Percentiles rank a stretch among this genome's conserved stretches.
Evolutionary conservation across 2,113 vertebrate genomes (phyloP).

Genomic region (Myotis lucifugus): DNA sequence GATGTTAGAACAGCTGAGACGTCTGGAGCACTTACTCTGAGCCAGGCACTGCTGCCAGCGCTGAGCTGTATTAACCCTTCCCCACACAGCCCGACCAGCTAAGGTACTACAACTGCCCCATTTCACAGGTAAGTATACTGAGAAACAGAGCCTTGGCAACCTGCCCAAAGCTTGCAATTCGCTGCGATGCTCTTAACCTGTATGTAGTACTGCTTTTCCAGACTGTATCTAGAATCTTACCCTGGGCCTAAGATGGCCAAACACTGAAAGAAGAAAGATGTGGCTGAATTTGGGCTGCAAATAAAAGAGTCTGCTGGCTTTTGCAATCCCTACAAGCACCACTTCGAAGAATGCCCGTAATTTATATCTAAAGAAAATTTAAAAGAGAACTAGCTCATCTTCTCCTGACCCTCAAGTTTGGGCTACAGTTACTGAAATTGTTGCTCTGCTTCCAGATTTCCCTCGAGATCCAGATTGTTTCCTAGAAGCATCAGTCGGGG

Average conservation of each 20-base stretch:
- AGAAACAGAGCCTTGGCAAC: not conserved
- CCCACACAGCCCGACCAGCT: not conserved
- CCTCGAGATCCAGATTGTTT: not conserved
- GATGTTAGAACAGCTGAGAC: not conserved
- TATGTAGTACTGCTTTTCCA: not conserved
- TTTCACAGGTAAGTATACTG: not conserved
- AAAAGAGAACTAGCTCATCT: conserved; percentile 70
- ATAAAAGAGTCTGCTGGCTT: conserved; percentile 58
- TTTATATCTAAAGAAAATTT: conserved; percentile 55
- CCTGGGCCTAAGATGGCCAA: conserved; percentile 33
- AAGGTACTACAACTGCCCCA: not conserved
- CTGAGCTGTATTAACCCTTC: not conserved
- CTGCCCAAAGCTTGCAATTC: not conserved
- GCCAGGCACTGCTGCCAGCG: not conserved
- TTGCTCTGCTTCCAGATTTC: conserved; percentile 55
- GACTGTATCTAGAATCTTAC: not conserved
- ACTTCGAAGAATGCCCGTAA: conserved; percentile 60
- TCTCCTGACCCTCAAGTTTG: conserved; percentile 59
- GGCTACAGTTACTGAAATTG: not conserved
- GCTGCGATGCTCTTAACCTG: not conserved
- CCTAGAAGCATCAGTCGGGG: conserved; percentile 34
- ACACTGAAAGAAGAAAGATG: conserved; percentile 36
- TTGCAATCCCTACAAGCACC: not conserved
- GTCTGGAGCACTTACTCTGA: not conserved
- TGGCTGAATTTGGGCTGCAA: conserved; percentile 28